Conservation (phyloP, 2,797 vertebrate genomes). For the Sebastes vulpes region DNA sequence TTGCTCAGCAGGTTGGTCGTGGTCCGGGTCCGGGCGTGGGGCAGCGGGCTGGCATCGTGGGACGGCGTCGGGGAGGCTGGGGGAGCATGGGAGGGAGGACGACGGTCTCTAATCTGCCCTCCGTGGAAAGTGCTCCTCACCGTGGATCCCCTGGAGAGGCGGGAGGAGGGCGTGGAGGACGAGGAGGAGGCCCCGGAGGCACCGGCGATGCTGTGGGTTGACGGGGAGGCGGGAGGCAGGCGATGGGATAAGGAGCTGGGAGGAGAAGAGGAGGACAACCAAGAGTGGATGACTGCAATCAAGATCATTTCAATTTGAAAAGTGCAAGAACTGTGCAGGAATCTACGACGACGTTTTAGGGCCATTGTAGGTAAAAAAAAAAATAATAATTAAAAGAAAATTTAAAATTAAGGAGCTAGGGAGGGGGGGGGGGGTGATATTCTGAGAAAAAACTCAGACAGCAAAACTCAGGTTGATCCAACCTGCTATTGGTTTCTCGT, state of each 20-base stretch:
- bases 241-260: conserved; percentile 87
- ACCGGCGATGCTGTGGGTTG: conserved; percentile 92
- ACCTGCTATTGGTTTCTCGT: not conserved
- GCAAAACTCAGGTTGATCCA: too few species aligned
- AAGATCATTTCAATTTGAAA: not conserved
- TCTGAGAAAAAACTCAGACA: too few species aligned
- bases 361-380: too few species aligned
- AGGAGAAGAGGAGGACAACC: not conserved
- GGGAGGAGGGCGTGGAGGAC: conserved; percentile 85
- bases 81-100: conserved; percentile 87
- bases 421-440: too few species aligned
- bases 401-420: too few species aligned
- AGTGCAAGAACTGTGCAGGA: not conserved
- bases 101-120: conserved; percentile 91
- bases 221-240: conserved; percentile 91
- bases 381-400: too few species aligned
- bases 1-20: conserved; percentile 95
- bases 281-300: not conserved
- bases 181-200: conserved; percentile 82
- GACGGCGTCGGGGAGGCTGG: conserved; percentile 90
- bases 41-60: conserved; percentile 88
- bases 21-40: conserved; percentile 87
- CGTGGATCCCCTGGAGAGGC: conserved; percentile 91
- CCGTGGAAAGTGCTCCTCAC: conserved; percentile 96
- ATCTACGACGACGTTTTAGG: not conserved